Base-by-base conservation (phyloP, 2,797 vertebrate genomes). In the Clarias pachynema region DNA sequence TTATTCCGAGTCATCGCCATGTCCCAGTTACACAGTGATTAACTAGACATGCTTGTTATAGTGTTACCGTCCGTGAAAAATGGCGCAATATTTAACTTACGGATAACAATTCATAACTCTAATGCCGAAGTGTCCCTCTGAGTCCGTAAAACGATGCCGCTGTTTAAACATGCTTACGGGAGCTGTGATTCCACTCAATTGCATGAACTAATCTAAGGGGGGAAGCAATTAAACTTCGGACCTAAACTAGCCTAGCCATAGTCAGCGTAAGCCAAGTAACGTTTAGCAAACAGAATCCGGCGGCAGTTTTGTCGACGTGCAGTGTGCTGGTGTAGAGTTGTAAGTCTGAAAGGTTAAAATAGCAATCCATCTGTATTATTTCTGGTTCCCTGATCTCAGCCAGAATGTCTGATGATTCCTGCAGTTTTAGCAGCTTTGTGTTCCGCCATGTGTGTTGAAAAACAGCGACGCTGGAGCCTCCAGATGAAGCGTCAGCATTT, bases 101-200 rank as follows among this genome's bases (percentile, higher is more conserved):
- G 53, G 20, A 37, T 29, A 83, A 20, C 81, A 73, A 83, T 83
- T 77, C 59, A 65, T 66, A 75, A 65, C 34, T 65, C 26, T 53
- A 56, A 65, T 6, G n/a, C 40, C 44, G 5, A 78, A 84, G 73
- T 37, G 31, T 24, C 31, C 60, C 60, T 60, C 60, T 56, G 59
- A 73, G 72, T 31, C 73, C 34, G 37, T 84, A 74, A 65, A 86
- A 84, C 2, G 68, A 84, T 84, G 65, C 18, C 12, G n/a, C 44
- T 53, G 37, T 79, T 56, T 80, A 84, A 86, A 83, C 65, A 73
- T 44, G 81, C 59, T 73, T 73, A 74, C 49, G 31, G 53, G 31
- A 56, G 79, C 34, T n/a, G 56, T 7, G 72, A 31, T 78, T 68
- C 57, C 73, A 66, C 53, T 62, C 31, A 73, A 66, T 62, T 62